Evolutionary conservation across 2,888 invertebrate species (phyloP).

Genomic region (Noctua janthina): DNA sequence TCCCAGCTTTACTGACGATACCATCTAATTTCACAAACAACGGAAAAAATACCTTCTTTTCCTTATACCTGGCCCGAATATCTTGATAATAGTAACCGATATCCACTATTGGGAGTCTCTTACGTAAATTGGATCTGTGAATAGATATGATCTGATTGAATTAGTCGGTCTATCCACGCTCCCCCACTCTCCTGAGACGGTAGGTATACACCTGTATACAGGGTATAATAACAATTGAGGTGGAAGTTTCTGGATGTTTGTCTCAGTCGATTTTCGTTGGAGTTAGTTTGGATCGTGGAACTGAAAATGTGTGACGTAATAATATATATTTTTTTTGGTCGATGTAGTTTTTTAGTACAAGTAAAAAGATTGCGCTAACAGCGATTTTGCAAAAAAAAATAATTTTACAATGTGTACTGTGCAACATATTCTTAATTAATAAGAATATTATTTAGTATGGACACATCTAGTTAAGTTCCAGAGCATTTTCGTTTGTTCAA

Average conservation of each 20-base stretch:
- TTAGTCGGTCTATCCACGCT: conserved; percentile 83
- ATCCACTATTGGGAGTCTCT: conserved; percentile 78
- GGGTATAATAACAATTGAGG: conserved; percentile 3
- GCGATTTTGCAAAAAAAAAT: not conserved
- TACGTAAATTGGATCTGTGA: conserved; percentile 86
- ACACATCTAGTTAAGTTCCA: not conserved
- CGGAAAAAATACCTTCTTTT: conserved; percentile 11
- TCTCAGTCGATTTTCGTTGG: not conserved
- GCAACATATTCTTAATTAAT: no score
- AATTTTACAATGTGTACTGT: no score
- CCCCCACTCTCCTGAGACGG: conserved; percentile 66
- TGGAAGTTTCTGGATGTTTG: not conserved
- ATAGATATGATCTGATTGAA: conserved; percentile 87
- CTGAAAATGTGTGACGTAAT: not conserved
- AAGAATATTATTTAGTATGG: no score
- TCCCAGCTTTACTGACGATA: conserved; percentile 5
- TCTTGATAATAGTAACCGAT: conserved; percentile 67
- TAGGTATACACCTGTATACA: conserved; percentile 20
- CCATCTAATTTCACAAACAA: conserved; percentile 15
- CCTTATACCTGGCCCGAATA: conserved; percentile 48
- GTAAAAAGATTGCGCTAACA: not conserved
- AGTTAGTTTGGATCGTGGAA: not conserved
- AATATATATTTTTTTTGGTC: not conserved
- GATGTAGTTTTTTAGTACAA: not conserved
- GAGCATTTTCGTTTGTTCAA: not conserved